Evolutionary conservation across 2,888 invertebrate genomes (phyloP).

Genomic region (Homarus gammarus): DNA sequence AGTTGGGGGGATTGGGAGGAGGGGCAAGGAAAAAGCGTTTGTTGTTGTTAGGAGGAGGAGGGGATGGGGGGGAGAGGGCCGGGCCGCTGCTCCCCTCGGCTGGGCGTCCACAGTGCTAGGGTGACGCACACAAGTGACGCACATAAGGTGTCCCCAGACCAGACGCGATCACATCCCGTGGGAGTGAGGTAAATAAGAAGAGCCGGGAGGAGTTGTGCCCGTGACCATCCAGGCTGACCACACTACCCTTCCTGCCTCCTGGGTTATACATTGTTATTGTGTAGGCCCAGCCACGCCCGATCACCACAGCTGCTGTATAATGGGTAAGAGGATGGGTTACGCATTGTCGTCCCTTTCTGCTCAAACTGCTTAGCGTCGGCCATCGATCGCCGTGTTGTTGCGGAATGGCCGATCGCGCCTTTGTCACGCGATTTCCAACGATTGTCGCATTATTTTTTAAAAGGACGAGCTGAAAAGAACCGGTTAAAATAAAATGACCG

Average conservation of each 20-base stretch:
- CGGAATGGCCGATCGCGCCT: slow-evolving; percentile 64
- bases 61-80: slow-evolving; percentile 59
- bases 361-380: slow-evolving; percentile 65
- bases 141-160: slow-evolving; percentile 68
- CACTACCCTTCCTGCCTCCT: slow-evolving; percentile 64
- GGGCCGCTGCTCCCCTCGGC: slow-evolving; percentile 68
- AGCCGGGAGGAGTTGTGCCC: slow-evolving; percentile 45
- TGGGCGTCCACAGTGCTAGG: slow-evolving; percentile 71
- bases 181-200: slow-evolving; percentile 67
- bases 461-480: neutral
- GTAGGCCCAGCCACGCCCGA: slow-evolving; percentile 57
- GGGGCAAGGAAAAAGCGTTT: slow-evolving; percentile 72
- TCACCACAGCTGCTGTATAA: slow-evolving; percentile 63
- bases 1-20: slow-evolving; percentile 64
- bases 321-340: slow-evolving; percentile 72
- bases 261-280: slow-evolving; percentile 63
- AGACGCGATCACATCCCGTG: slow-evolving; percentile 60
- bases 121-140: slow-evolving; percentile 73
- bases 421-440: slow-evolving; percentile 23
- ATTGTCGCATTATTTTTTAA: neutral
- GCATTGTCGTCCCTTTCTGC: slow-evolving; percentile 68
- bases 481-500: neutral
- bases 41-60: slow-evolving; percentile 64
- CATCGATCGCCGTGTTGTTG: slow-evolving; percentile 67
- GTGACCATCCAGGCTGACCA: slow-evolving; percentile 49